Conservation (phyloP, 2,113 vertebrate genomes). For the Pedionomus torquatus region DNA sequence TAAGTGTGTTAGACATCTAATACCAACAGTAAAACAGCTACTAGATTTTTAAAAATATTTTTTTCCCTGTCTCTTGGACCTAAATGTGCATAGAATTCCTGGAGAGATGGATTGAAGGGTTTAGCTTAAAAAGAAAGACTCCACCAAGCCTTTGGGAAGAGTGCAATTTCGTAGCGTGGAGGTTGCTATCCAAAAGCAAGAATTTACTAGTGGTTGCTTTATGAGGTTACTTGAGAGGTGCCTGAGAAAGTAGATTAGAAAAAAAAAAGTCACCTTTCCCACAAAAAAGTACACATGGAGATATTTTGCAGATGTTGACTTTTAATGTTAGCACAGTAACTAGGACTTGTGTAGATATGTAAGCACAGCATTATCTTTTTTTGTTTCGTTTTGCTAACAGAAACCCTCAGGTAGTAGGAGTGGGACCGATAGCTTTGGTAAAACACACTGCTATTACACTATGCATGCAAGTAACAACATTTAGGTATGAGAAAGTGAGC, state of each 20-base stretch:
- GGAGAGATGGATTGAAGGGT: neutral
- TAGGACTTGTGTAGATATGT: neutral
- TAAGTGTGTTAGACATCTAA: conserved; percentile 3
- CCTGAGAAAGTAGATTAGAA: conserved; percentile 8
- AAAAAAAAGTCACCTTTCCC: conserved; percentile 40
- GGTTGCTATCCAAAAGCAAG: conserved; percentile 10
- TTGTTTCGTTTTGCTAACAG: neutral
- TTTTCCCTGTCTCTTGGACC: neutral
- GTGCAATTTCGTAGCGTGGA: neutral
- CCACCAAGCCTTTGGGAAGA: neutral
- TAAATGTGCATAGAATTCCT: neutral
- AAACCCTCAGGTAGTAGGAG: neutral
- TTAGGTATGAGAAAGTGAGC: conserved; percentile 41
- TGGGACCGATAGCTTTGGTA: neutral
- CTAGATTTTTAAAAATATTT: neutral
- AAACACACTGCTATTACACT: conserved; percentile 5
- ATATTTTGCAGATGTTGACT: conserved; percentile 43
- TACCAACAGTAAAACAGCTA: neutral
- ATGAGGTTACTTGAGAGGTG: conserved; percentile 8
- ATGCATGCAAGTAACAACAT: conserved; percentile 12
- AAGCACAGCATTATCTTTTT: neutral
- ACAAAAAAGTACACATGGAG: neutral
- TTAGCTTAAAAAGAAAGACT: neutral
- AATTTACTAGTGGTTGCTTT: conserved; percentile 31
- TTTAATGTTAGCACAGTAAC: neutral